Evolutionary conservation across 2,888 invertebrate species (phyloP).

Genomic region (Aspidapion aeneum): DNA sequence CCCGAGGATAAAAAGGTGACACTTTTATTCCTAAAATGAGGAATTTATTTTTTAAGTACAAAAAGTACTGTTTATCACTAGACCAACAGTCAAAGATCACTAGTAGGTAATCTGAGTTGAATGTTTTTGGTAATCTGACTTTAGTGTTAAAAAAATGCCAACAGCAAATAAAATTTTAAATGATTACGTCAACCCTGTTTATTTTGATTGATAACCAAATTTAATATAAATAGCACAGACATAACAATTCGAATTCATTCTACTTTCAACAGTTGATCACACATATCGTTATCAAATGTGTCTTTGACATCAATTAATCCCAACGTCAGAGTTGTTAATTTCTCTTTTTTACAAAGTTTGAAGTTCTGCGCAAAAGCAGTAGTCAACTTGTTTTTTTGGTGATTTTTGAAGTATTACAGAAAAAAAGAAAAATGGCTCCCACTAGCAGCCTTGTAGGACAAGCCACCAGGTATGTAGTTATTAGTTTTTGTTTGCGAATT

Average conservation of each 20-base stretch:
- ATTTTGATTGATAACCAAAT: background rate
- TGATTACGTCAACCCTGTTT: background rate
- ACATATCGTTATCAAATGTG: background rate
- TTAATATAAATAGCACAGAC: background rate
- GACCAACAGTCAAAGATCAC: too few relatives aligned
- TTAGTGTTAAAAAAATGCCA: background rate
- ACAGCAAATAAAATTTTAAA: background rate
- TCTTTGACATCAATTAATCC: background rate
- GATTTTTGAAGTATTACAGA: too few relatives aligned
- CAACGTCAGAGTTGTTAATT: background rate
- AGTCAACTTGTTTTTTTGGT: background rate
- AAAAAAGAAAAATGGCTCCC: conserved; percentile 22
- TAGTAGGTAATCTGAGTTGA: background rate
- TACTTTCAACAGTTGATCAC: background rate
- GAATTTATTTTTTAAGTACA: too few relatives aligned
- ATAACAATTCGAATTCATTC: background rate
- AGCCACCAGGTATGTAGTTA: conserved; percentile 8
- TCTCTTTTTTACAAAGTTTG: background rate
- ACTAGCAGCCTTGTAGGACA: conserved; percentile 18
- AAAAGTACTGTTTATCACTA: too few relatives aligned
- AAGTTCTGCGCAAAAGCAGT: background rate
- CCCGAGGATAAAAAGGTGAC: too few relatives aligned
- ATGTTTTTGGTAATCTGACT: too few relatives aligned
- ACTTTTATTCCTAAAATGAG: too few relatives aligned
- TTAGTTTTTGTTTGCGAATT: background rate